phyloP scores from a whole-genome alignment of 2,113 vertebrate species.

The Albula goreensis region DNA sequence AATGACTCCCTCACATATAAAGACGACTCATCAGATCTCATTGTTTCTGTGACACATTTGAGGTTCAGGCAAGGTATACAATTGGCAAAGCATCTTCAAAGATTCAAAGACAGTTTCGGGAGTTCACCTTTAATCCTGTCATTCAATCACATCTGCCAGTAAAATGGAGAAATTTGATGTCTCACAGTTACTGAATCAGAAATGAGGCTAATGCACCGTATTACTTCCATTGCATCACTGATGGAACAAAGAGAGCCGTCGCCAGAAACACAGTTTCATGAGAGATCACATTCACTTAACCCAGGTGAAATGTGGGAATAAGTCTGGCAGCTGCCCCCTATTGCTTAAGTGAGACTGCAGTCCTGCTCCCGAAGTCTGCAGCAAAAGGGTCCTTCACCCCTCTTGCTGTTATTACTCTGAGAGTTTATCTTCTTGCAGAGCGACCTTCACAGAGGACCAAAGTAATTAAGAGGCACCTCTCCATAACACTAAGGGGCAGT shows the following conservation, averaged over 20 bases:
- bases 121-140: conserved; percentile 58
- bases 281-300: conserved; percentile 39
- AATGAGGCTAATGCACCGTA: conserved; percentile 58
- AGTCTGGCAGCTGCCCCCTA: conserved; percentile 45
- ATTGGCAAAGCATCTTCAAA: conserved; percentile 12
- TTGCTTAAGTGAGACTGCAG: conserved; percentile 39
- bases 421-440: conserved; percentile 25
- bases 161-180: conserved; percentile 43
- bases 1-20: too few relatives aligned
- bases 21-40: neutral
- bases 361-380: neutral
- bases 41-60: neutral
- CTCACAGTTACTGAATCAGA: conserved; percentile 54
- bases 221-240: conserved; percentile 45
- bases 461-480: conserved; percentile 39
- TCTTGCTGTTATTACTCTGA: too few relatives aligned
- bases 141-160: conserved; percentile 60
- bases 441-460: conserved; percentile 38
- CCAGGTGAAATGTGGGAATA: conserved; percentile 36
- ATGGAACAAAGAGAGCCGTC: conserved; percentile 46
- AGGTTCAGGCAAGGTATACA: neutral
- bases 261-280: conserved; percentile 57
- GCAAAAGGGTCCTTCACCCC: neutral
- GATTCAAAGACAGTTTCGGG: conserved; percentile 38
- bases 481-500: neutral